phyloP scores from a whole-genome alignment of 2,888 invertebrate genomes.

The Lobophora halterata region DNA sequence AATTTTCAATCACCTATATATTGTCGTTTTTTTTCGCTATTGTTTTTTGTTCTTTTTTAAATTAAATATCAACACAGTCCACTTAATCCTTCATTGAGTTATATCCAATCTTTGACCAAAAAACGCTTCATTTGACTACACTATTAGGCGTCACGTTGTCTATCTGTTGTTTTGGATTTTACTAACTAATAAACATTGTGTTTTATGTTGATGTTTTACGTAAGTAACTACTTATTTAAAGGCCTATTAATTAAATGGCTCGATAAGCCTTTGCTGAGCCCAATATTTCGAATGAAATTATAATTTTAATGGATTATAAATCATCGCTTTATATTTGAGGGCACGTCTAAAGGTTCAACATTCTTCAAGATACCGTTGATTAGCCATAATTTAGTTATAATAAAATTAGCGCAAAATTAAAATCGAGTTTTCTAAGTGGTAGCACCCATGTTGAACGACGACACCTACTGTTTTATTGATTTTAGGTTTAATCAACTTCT shows the following conservation, averaged over 20 bases:
- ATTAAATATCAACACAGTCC: too few relatives aligned
- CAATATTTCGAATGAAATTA: constrained; percentile 8
- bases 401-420: constrained; percentile 32
- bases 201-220: too few relatives aligned
- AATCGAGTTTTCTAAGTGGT: constrained; percentile 27
- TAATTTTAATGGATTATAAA: constrained; percentile 9
- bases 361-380: constrained; percentile 25
- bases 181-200: too few relatives aligned
- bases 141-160: too few relatives aligned
- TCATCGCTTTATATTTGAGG: constrained; percentile 9
- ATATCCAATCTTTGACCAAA: too few relatives aligned
- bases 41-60: too few relatives aligned
- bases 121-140: too few relatives aligned
- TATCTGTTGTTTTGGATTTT: too few relatives aligned
- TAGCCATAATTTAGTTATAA: constrained; percentile 22
- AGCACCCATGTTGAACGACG: constrained; percentile 32
- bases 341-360: constrained; percentile 2
- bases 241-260: background rate
- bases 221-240: background rate
- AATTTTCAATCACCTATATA: too few relatives aligned
- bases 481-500: constrained; percentile 32
- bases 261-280: background rate
- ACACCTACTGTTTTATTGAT: constrained; percentile 48
- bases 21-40: too few relatives aligned
- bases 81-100: too few relatives aligned